These are phyloP conservation scores for Phoenicopterus ruber DNA, from an alignment of 2,113 vertebrate genomes.

Conservation along the genomic window DNA sequence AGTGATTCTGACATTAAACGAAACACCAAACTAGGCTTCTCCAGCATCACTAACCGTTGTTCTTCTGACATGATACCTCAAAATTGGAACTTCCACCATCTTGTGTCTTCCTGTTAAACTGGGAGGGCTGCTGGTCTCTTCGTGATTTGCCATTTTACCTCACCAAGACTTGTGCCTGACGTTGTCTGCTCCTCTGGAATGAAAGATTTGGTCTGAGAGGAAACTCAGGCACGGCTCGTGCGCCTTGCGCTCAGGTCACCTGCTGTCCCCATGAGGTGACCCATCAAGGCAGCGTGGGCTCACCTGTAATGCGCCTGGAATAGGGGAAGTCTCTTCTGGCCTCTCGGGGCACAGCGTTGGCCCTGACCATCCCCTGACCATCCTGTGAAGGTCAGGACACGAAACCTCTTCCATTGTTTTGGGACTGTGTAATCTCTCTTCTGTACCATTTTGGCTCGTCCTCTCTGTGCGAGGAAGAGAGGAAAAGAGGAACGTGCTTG, in stretches of 20 bases:
- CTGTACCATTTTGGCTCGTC: background rate
- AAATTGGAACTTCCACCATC: background rate
- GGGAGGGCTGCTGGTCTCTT: background rate
- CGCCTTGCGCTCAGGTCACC: background rate
- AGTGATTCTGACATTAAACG: background rate
- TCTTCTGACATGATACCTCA: background rate
- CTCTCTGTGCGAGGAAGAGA: background rate
- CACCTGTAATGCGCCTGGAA: background rate
- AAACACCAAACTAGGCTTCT: background rate
- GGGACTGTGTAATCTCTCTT: background rate
- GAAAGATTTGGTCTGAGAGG: background rate
- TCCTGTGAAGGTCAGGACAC: background rate
- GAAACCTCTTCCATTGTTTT: background rate
- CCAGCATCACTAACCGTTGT: background rate
- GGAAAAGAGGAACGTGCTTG: background rate
- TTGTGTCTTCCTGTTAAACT: background rate
- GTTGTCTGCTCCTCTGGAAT: background rate
- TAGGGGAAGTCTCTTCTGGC: background rate
- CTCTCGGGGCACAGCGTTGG: background rate
- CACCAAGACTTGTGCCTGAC: background rate
- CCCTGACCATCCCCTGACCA: background rate
- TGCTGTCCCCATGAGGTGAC: background rate
- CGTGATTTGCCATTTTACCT: background rate
- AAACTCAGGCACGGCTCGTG: rapidly evolving
- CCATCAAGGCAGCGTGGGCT: rapidly evolving